A percentile compares a stretch with the other conserved stretches of the same genome.
These are phyloP conservation scores for Eciton burchellii DNA, from an alignment of 1,140 invertebrate species.

Conservation along the genomic window DNA sequence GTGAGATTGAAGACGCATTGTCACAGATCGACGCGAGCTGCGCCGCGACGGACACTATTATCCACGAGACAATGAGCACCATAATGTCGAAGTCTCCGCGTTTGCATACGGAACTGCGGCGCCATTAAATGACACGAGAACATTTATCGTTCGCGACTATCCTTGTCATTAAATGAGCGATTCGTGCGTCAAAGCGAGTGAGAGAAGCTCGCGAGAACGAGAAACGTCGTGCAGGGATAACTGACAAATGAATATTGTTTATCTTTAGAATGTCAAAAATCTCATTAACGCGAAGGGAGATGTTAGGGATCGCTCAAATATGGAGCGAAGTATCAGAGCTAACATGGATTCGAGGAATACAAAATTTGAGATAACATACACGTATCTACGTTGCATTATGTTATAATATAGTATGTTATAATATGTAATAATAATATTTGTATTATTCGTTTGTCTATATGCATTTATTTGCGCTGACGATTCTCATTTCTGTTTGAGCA, in stretches of 20 bases:
- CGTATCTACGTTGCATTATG: too few relatives aligned
- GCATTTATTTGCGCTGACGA: not conserved
- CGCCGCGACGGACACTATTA: conserved; percentile 30
- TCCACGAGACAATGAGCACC: conserved; percentile 42
- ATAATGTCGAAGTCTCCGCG: conserved; percentile 53
- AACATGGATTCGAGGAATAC: not conserved
- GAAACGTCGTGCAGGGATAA: not conserved
- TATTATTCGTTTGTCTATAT: too few relatives aligned
- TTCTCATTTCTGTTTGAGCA: not conserved
- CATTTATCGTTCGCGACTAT: conserved; percentile 30
- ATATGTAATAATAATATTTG: too few relatives aligned
- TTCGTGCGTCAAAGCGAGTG: conserved; percentile 18
- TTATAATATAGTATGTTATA: too few relatives aligned
- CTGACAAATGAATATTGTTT: conserved; percentile 20
- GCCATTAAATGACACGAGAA: conserved; percentile 39
- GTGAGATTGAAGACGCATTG: conserved; percentile 4
- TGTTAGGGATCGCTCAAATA: not conserved
- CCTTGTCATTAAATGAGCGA: conserved; percentile 18
- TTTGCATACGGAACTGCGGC: conserved; percentile 24
- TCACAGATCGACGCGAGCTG: conserved; percentile 13
- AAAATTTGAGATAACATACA: too few relatives aligned
- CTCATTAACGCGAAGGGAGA: not conserved
- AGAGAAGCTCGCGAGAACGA: not conserved
- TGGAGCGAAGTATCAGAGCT: not conserved
- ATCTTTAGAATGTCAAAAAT: conserved; percentile 10